Percentiles rank a stretch among this genome's conserved stretches.
Evolutionary conservation across 2,888 invertebrate genomes (phyloP).

Genomic region (Heliconius charithonia): DNA sequence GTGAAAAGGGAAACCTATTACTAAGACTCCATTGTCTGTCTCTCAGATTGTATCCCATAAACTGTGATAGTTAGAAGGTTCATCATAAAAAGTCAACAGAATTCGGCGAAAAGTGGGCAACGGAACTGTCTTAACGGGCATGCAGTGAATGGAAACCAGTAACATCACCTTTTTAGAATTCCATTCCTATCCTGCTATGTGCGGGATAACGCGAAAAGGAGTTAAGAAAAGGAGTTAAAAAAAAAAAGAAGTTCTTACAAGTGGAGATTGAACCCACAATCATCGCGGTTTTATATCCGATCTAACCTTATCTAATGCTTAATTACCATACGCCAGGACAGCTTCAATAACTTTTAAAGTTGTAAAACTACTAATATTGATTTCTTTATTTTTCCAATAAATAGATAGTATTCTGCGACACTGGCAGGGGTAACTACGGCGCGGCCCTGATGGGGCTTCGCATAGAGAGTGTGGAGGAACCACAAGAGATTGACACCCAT

Average conservation of each 20-base stretch:
- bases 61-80: not conserved
- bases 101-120: not conserved
- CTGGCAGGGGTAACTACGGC: slow-evolving; percentile 75
- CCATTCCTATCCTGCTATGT: not conserved
- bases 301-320: no score
- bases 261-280: no score
- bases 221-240: no score
- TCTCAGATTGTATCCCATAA: no score
- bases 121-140: no score
- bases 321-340: no score
- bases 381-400: slow-evolving; percentile 29
- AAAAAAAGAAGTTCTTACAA: not conserved
- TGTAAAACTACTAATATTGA: not conserved
- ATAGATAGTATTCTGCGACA: slow-evolving; percentile 73
- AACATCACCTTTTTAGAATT: not conserved
- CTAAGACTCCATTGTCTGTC: no score
- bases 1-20: no score
- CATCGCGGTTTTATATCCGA: no score
- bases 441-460: slow-evolving; percentile 75
- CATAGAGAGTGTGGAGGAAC: slow-evolving; percentile 68
- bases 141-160: not conserved
- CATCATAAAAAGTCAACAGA: not conserved
- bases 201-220: no score
- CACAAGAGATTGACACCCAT: slow-evolving; percentile 55
- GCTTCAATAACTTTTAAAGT: no score